Evolutionary conservation across 2,888 invertebrate genomes (phyloP), one percentile per base, ranked within the genome.

Genomic region (Scaptomyza polygonia): DNA sequence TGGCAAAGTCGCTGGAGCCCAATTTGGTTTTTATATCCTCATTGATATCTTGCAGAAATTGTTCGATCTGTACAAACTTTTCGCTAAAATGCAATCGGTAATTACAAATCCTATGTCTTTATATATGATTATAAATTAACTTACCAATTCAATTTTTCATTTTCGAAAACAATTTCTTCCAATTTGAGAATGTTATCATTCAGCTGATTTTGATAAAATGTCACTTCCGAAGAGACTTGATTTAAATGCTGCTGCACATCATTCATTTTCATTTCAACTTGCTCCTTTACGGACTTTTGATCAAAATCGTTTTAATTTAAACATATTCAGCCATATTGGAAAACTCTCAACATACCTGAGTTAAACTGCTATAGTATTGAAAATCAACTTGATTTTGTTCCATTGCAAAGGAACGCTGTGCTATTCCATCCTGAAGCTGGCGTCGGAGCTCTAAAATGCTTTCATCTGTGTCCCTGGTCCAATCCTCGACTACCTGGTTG

Each of bases 361-460:
- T 87, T 49, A 93, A 67, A 67, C 93, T 93, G 67, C 93, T 93
- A 57, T 93, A 93, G 72, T 93, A 93, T 85, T 93, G 93, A 39
- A 93, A 80, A 66, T 94, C 94, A 48, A 93, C 93, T 65, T 93
- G 93, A 69, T 93, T 93, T 89, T 93, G 93, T 7, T 93, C 93
- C 0, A 92, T 90, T 89, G 93, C 93, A 83, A 93, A 92, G 1
- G 92, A 91, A 0, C 93, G 88, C 3, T 93, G 87, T 9, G 92
- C 91, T 0, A 92, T 91, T 77, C 94, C 94, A 44, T 93, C 93
- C 7, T 93, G 93, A 1, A 93, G 91, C 0, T 92, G 92, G 0
- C 92, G 92, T 3, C 93, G 87, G 9, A 94, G 77, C 0, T 93
- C 92, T 4, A 91, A 91, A 55, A 94, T 61, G 1, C 73, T 72